phyloP scores from a whole-genome alignment of 2,888 invertebrate genomes.

The Adineta ricciae region DNA sequence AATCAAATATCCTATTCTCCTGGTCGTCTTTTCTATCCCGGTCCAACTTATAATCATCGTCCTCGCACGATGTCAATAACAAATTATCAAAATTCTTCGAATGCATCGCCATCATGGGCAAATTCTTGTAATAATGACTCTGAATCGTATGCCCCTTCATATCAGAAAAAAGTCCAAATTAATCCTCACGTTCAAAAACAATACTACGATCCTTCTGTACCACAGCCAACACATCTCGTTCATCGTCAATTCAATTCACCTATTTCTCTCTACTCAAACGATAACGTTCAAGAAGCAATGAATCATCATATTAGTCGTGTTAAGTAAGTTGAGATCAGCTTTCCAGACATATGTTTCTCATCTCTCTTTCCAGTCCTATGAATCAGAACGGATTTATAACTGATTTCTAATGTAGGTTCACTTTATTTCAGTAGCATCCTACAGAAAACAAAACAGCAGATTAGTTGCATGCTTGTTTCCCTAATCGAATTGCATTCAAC shows the following conservation, averaged over 20 bases:
- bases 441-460: background rate
- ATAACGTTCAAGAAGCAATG: conserved; percentile 11
- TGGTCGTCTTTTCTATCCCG: background rate
- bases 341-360: background rate
- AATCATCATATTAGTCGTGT: background rate
- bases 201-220: background rate
- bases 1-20: background rate
- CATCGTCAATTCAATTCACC: conserved; percentile 19
- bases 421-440: background rate
- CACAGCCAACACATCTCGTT: background rate
- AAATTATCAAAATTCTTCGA: background rate
- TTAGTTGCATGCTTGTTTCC: background rate
- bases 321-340: background rate
- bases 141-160: background rate
- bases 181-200: background rate
- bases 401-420: background rate
- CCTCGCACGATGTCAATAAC: background rate
- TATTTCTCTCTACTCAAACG: background rate
- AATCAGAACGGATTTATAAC: background rate
- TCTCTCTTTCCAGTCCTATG: background rate
- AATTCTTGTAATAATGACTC: background rate
- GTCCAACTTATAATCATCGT: background rate
- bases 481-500: background rate
- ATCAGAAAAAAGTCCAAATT: background rate
- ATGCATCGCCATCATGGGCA: background rate